Evolutionary conservation across 2,797 vertebrate species (phyloP).

Genomic region (Botia almorhae): DNA sequence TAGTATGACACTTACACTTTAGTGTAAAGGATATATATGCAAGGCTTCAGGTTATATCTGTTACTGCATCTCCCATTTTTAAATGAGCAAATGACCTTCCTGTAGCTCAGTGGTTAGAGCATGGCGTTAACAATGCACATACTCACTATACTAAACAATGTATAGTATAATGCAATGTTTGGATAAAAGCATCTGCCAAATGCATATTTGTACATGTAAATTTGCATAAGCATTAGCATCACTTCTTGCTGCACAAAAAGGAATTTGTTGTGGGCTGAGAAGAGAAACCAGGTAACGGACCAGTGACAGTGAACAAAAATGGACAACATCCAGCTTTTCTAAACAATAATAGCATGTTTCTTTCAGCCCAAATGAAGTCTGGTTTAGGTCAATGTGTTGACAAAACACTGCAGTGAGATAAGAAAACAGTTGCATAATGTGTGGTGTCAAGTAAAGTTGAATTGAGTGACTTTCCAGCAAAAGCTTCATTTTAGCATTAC

Average conservation of each 20-base stretch:
- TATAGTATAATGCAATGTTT: no score
- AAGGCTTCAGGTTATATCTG: not conserved
- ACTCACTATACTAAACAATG: no score
- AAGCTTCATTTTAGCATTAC: slow-evolving; percentile 5
- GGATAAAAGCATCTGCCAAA: no score
- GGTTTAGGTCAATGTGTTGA: not conserved
- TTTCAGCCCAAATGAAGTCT: not conserved
- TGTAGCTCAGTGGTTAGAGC: no score
- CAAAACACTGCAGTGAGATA: slow-evolving; percentile 26
- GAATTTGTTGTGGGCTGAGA: not conserved
- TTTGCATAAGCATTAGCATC: not conserved
- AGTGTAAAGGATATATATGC: not conserved
- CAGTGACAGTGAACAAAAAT: not conserved
- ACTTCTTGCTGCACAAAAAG: not conserved
- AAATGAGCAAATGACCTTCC: not conserved
- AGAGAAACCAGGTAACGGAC: not conserved
- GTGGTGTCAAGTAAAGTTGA: not conserved
- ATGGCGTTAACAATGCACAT: no score
- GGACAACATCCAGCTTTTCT: not conserved
- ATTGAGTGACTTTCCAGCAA: not conserved
- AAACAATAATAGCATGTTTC: not conserved
- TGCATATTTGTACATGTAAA: no score
- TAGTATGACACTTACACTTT: not conserved
- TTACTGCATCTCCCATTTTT: not conserved
- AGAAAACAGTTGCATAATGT: not conserved